These are phyloP conservation scores for Petrocephalus schoutedeni DNA, from an alignment of 2,797 vertebrate species.

Conservation along the genomic window DNA sequence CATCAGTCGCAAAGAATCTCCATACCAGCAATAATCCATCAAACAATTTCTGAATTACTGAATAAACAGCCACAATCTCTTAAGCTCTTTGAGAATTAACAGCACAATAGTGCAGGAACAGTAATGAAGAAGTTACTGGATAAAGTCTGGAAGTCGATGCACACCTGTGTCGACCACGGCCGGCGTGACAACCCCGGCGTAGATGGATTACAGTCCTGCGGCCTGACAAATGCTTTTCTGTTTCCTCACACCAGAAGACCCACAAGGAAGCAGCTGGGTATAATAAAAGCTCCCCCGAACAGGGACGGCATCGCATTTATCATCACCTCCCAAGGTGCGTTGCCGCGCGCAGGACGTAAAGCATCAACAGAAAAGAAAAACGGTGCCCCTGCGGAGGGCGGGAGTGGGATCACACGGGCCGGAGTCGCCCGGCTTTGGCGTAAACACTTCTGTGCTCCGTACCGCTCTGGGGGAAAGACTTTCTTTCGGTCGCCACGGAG, in stretches of 20 bases:
- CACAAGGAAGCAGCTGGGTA: constrained; percentile 17
- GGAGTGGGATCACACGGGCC: neutral
- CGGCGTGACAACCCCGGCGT: neutral
- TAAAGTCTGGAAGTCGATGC: neutral
- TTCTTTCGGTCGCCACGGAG: neutral
- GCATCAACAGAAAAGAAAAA: neutral
- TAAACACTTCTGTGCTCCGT: neutral
- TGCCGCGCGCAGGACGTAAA: neutral
- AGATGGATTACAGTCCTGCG: constrained; percentile 8
- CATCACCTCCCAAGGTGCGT: neutral
- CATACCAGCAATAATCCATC: neutral
- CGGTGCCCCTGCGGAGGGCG: neutral
- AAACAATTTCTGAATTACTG: neutral
- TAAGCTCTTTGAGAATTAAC: neutral
- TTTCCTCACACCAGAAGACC: constrained; percentile 14
- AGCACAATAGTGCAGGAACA: neutral
- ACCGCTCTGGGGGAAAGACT: neutral
- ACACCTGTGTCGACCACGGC: neutral
- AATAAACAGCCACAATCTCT: neutral
- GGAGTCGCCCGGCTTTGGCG: neutral
- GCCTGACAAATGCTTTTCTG: constrained; percentile 1
- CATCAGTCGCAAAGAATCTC: neutral
- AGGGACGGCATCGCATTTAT: neutral
- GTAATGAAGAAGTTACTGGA: neutral
- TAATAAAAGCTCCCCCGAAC: neutral